A percentile compares a stretch with the other conserved stretches of the same genome.
phyloP scores from a whole-genome alignment of 2,797 vertebrate species.

The Darevskia nairensis region DNA sequence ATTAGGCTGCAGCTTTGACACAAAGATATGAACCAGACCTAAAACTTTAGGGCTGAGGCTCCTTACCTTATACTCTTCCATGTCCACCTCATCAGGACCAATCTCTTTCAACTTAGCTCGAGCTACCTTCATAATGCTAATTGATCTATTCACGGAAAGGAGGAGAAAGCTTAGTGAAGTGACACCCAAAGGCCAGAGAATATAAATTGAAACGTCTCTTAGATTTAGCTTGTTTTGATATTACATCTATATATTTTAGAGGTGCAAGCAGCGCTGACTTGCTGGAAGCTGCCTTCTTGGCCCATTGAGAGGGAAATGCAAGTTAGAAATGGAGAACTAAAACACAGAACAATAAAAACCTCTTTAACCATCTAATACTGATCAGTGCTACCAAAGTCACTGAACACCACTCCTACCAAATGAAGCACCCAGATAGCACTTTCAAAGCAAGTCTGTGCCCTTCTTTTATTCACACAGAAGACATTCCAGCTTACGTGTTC shows the following conservation, averaged over 20 bases:
- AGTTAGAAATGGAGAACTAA: background rate
- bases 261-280: too few relatives aligned
- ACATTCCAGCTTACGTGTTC: fast-evolving
- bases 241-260: background rate
- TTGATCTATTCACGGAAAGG: conserved; percentile 79
- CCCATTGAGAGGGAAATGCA: background rate
- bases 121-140: conserved; percentile 97
- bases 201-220: background rate
- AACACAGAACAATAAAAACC: background rate
- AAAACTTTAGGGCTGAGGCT: background rate
- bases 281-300: background rate
- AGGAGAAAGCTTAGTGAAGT: background rate
- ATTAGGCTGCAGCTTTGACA: fast-evolving
- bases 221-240: background rate
- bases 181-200: fast-evolving
- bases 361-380: background rate
- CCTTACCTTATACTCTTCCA: conserved; percentile 95
- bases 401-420: background rate
- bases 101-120: conserved; percentile 92
- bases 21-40: fast-evolving
- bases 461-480: background rate
- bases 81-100: conserved; percentile 93
- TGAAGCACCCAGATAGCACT: too few relatives aligned
- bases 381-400: too few relatives aligned
- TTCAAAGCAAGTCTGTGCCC: too few relatives aligned